phyloP scores from a whole-genome alignment of 2,113 vertebrate genomes.

The Microcebus jonahi region DNA sequence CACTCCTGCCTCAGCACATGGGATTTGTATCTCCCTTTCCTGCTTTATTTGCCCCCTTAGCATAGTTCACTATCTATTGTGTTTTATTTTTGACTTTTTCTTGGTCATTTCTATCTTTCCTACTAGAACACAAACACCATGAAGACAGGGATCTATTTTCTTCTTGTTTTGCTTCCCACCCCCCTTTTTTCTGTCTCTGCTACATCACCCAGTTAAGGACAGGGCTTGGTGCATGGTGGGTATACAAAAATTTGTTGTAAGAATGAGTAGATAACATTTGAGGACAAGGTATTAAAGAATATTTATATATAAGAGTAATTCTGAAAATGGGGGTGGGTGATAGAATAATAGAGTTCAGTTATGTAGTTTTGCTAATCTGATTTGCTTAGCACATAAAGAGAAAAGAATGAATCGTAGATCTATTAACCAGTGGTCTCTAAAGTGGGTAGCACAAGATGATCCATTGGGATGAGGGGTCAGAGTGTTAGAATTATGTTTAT shows the following conservation, averaged over 20 bases:
- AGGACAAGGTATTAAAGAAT: neutral
- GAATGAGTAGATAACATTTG: neutral
- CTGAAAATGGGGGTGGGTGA: neutral
- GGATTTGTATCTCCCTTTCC: neutral
- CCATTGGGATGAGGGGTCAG: neutral
- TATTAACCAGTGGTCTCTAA: neutral
- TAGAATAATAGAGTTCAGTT: neutral
- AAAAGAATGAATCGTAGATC: neutral
- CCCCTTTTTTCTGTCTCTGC: neutral
- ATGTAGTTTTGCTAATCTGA: neutral
- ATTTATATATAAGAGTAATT: constrained; percentile 2
- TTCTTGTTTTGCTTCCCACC: no score
- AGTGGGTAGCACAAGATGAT: neutral
- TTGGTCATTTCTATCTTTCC: neutral
- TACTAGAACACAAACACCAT: neutral
- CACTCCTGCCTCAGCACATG: neutral
- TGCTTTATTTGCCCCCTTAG: neutral
- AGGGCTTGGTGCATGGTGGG: neutral
- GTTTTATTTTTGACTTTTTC: neutral
- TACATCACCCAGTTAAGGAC: neutral
- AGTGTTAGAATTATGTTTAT: neutral
- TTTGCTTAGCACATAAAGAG: neutral
- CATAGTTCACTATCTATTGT: neutral
- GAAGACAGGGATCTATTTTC: neutral
- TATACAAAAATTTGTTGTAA: neutral